Conservation (phyloP, 2,888 invertebrate species). For the Pterostichus niger region DNA sequence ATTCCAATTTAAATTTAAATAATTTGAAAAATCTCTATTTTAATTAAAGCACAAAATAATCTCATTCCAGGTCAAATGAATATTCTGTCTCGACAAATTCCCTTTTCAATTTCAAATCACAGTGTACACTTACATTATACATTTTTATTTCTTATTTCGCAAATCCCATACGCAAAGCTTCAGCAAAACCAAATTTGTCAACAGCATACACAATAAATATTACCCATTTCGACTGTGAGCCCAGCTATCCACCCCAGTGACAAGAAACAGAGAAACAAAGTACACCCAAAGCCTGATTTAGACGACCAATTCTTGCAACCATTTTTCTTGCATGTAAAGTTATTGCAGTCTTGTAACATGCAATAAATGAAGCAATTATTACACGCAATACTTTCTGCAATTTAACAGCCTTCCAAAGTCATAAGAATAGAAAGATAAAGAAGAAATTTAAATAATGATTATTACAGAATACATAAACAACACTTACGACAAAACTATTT, state of each 20-base stretch:
- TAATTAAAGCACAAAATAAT: conserved; percentile 5
- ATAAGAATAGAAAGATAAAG: too few relatives aligned
- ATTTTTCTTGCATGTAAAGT: not conserved
- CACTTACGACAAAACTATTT: too few relatives aligned
- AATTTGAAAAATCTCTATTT: not conserved
- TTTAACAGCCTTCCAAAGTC: too few relatives aligned
- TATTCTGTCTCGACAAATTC: conserved; percentile 4
- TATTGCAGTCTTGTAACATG: too few relatives aligned
- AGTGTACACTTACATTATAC: conserved; percentile 29
- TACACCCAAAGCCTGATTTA: conserved; percentile 18
- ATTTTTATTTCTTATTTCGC: conserved; percentile 17
- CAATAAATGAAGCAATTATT: too few relatives aligned
- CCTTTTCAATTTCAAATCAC: conserved; percentile 41
- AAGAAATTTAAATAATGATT: too few relatives aligned
- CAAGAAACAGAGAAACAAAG: not conserved
- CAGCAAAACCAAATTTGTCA: conserved; percentile 53
- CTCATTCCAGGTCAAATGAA: not conserved
- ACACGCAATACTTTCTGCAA: too few relatives aligned
- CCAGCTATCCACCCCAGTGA: not conserved
- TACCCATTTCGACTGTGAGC: conserved; percentile 1
- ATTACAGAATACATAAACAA: too few relatives aligned
- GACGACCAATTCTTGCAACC: not conserved
- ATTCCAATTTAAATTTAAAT: conserved; percentile 8
- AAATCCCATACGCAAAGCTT: conserved; percentile 10
- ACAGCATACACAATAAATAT: conserved; percentile 29